phyloP scores from a whole-genome alignment of 2,113 vertebrate species.

The Ptilorrhoa leucosticta region DNA sequence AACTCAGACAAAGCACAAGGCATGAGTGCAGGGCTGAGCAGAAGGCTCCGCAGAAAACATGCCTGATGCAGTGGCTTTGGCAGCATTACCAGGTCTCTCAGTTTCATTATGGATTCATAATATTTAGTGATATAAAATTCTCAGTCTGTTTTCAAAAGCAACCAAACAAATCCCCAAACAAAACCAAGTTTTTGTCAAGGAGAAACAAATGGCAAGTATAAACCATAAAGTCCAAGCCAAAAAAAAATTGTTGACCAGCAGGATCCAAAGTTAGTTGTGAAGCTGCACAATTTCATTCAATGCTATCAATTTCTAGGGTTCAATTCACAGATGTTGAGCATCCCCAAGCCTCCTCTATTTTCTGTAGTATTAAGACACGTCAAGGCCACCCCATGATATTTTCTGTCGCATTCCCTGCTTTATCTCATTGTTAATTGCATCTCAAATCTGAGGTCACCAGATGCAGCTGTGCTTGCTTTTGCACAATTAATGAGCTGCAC shows the following conservation, averaged over 20 bases:
- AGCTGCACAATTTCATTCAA: background rate
- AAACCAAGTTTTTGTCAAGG: background rate
- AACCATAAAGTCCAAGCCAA: background rate
- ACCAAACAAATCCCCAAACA: background rate
- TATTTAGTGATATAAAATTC: background rate
- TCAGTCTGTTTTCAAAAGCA: background rate
- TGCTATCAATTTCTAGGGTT: background rate
- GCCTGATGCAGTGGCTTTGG: background rate
- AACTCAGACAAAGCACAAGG: background rate
- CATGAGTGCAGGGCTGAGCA: background rate
- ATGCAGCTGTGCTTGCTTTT: background rate
- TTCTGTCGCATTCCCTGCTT: background rate
- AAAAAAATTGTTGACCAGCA: background rate
- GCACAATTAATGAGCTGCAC: background rate
- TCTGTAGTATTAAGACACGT: background rate
- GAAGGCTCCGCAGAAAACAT: background rate
- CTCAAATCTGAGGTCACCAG: background rate
- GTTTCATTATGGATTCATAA: background rate
- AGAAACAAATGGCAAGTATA: background rate
- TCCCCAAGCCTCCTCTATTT: background rate
- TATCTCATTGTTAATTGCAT: background rate
- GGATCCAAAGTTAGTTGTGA: background rate
- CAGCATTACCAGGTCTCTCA: background rate
- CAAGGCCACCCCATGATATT: background rate
- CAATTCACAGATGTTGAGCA: background rate